A percentile compares a stretch with the other conserved stretches of the same genome.
Conservation (phyloP, 2,113 vertebrate species). For the Crotalus tigris region DNA sequence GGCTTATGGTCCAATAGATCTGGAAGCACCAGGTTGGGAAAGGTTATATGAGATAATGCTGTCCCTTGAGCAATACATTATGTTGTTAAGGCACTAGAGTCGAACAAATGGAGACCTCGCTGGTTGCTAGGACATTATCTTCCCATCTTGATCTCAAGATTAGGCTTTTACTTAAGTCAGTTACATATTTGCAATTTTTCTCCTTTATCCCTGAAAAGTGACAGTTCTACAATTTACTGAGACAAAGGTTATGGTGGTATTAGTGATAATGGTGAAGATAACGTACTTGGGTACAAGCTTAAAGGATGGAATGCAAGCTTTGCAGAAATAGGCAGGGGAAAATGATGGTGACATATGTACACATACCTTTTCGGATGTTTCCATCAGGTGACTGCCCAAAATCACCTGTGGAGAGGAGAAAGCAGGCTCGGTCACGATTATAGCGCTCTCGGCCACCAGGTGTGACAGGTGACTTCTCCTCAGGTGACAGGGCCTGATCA, state of each 20-base stretch:
- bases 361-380: constrained; percentile 89
- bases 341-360: constrained; percentile 22
- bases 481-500: constrained; percentile 88
- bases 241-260: not conserved
- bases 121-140: constrained; percentile 4
- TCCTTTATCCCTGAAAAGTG: not conserved
- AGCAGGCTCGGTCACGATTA: constrained; percentile 89
- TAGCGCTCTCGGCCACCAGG: constrained; percentile 79
- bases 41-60: not conserved
- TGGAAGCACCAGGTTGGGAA: not conserved
- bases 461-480: constrained; percentile 85
- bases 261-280: not conserved
- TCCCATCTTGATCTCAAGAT: not conserved
- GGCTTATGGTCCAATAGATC: not conserved
- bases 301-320: not conserved
- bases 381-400: constrained; percentile 85
- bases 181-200: not conserved
- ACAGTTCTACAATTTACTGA: not conserved
- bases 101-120: not conserved
- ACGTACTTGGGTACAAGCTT: not conserved
- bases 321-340: not conserved
- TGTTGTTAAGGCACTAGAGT: not conserved
- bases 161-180: not conserved
- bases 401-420: constrained; percentile 87
- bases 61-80: not conserved